Conservation (phyloP, 2,888 invertebrate species). For the Trachelus iudaicus region DNA sequence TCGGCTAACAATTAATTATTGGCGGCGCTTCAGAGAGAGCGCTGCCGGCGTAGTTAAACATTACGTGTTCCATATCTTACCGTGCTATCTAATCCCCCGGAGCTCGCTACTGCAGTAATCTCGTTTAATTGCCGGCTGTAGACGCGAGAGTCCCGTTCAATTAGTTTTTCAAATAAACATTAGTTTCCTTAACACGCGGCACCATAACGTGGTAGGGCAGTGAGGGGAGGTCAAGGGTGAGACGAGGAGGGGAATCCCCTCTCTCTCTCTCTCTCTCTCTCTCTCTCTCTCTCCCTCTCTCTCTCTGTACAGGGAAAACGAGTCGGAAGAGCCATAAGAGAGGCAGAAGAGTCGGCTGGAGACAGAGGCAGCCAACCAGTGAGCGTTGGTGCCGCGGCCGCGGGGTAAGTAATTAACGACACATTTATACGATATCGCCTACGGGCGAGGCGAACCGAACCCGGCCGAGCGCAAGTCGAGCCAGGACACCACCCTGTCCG, state of each 20-base stretch:
- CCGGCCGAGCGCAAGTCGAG: conserved; percentile 35
- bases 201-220: conserved; percentile 54
- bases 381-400: conserved; percentile 50
- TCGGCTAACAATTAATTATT: conserved; percentile 63
- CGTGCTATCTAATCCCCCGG: conserved; percentile 63
- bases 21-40: conserved; percentile 48
- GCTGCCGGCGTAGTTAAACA: conserved; percentile 60
- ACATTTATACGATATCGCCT: conserved; percentile 63
- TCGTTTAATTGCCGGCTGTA: conserved; percentile 65
- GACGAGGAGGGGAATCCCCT: conserved; percentile 14
- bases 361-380: conserved; percentile 8
- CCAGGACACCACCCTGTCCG: conserved; percentile 42
- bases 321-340: conserved; percentile 27
- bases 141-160: conserved; percentile 64
- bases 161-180: conserved; percentile 64
- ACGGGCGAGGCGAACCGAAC: conserved; percentile 27
- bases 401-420: conserved; percentile 64
- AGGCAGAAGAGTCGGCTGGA: conserved; percentile 19
- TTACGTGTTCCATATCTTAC: conserved; percentile 65
- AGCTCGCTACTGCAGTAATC: conserved; percentile 62
- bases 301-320: conserved; percentile 25
- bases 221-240: conserved; percentile 26
- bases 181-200: conserved; percentile 63
- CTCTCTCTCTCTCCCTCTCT: conserved; percentile 17
- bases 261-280: conserved; percentile 15